A percentile compares a stretch with the other conserved stretches of the same genome.
Evolutionary conservation across 1,140 invertebrate species (phyloP).

Genomic region (Tetraneura akinire): DNA sequence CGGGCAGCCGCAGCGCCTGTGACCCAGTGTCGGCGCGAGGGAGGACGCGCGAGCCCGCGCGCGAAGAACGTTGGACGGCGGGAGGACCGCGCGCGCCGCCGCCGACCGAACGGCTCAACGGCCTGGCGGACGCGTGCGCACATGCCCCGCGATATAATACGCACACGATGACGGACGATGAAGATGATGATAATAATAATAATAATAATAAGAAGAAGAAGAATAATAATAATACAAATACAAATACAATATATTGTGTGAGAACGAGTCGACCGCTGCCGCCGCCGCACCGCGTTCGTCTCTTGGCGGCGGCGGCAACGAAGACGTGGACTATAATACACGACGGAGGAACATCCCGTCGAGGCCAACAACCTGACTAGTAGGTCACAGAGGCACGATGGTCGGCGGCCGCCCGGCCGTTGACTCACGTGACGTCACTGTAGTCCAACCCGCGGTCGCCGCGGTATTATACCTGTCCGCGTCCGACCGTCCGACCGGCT

Average conservation of each 20-base stretch:
- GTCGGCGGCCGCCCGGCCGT: slow-evolving; percentile 47
- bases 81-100: too few relatives aligned
- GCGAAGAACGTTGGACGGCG: too few relatives aligned
- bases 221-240: too few relatives aligned
- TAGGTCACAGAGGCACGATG: slow-evolving; percentile 50
- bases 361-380: slow-evolving; percentile 51
- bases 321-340: neutral
- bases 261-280: slow-evolving; percentile 23
- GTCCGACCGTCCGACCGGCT: neutral
- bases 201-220: too few relatives aligned
- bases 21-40: slow-evolving; percentile 33
- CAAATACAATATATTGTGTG: neutral
- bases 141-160: neutral
- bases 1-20: neutral
- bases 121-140: neutral
- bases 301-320: neutral
- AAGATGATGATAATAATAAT: too few relatives aligned
- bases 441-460: slow-evolving; percentile 16
- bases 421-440: slow-evolving; percentile 50
- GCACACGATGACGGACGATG: too few relatives aligned
- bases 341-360: neutral
- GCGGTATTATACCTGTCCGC: too few relatives aligned
- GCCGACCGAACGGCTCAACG: neutral
- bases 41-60: neutral
- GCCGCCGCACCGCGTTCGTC: neutral